Evolutionary conservation across 1,140 invertebrate genomes (phyloP).

Genomic region (Paraescarpia echinospica): DNA sequence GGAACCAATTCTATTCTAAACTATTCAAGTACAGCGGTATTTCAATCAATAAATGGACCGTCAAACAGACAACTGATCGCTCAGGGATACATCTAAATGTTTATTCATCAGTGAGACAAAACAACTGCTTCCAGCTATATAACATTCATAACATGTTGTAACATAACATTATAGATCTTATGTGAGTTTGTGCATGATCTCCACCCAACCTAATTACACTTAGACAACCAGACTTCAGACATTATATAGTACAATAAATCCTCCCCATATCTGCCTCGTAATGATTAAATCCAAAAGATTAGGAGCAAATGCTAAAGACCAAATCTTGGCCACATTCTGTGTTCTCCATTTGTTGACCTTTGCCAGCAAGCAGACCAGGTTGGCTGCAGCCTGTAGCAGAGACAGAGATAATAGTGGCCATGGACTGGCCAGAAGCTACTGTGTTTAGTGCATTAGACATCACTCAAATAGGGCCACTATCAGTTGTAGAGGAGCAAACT

Average conservation of each 20-base stretch:
- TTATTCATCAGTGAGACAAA: not conserved
- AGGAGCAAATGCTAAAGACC: not conserved
- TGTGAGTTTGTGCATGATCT: too few relatives aligned
- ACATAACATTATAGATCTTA: not conserved
- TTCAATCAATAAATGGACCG: not conserved
- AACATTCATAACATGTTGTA: not conserved
- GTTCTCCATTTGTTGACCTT: not conserved
- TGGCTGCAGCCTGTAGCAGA: not conserved
- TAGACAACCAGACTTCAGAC: too few relatives aligned
- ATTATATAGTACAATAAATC: not conserved
- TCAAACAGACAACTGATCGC: not conserved
- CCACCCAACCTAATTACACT: too few relatives aligned
- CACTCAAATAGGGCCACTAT: not conserved
- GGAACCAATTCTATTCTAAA: not conserved
- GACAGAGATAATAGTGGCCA: not conserved
- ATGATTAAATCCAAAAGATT: not conserved
- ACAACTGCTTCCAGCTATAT: not conserved
- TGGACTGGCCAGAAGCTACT: not conserved
- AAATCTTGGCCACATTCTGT: not conserved
- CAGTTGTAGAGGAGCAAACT: not conserved
- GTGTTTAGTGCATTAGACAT: not conserved
- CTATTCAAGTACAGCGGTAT: not conserved
- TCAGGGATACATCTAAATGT: not conserved
- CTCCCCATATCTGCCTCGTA: not conserved
- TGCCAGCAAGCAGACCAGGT: not conserved